Evolutionary conservation across 2,888 invertebrate genomes (phyloP), one percentile per base, ranked within the genome.

Genomic region (Leptinotarsa peninsularis): DNA sequence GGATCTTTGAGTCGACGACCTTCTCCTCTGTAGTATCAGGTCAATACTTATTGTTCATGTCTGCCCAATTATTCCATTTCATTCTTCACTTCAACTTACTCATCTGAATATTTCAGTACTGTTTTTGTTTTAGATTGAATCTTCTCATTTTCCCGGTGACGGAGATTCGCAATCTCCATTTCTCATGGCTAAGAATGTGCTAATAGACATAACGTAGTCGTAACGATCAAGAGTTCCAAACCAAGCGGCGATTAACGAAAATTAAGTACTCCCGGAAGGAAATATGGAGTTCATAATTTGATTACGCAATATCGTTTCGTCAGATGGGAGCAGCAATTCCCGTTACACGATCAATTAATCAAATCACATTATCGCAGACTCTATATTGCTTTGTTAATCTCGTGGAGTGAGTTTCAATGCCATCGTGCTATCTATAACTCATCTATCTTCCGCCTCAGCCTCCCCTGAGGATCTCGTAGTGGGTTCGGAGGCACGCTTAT

Each of bases 311-410:
- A 43, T 63, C 33, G 63, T 63, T 43, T 1, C 63, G 63, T 63
- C 33, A 43, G 63, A 43, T 33, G 63, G n/a, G 63, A 63, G 43
- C 7, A 63, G 33, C 63, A 63, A 63, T 63, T 63, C 43, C 33
- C 63, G n/a, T 63, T 33, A 63, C 43, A 63, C 14, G 63, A 63
- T 43, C 43, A 63, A 63, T 63, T 63, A 63, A 63, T 63, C 43
- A 63, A 33, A 63, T 63, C 63, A 63, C 63, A 63, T 63, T 43
- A 63, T 63, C 63, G 33, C 63, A 33, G 33, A 63, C 33, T 63
- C 63, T 63, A 63, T 63, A 43, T 63, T 63, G 63, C 63, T 63
- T 43, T 63, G 63, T 63, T 63, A 63, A 63, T 63, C 63, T 33
- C 63, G 43, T 2, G 60, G 63, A 63, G 43, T 63, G 63, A 63